A percentile compares a stretch with the other conserved stretches of the same genome.
phyloP scores from a whole-genome alignment of 2,888 invertebrate genomes.

The Lithophane socia region DNA sequence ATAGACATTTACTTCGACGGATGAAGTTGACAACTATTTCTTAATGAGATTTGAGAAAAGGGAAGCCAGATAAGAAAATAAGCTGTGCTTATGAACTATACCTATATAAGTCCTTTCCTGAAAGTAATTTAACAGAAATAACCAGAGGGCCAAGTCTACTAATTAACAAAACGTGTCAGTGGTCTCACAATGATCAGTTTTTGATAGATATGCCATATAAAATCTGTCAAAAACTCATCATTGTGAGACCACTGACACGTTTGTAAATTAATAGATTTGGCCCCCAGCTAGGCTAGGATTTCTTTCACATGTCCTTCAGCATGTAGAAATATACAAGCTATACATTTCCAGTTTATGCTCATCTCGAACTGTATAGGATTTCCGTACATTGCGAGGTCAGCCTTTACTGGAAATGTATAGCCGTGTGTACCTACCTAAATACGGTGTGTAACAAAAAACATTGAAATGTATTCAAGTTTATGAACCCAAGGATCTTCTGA shows the following conservation, averaged over 20 bases:
- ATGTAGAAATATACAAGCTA: neutral
- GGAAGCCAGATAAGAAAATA: neutral
- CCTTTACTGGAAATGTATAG: no score
- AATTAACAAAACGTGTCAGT: no score
- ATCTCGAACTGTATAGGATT: no score
- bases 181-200: no score
- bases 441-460: neutral
- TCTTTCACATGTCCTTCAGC: neutral
- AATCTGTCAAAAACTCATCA: no score
- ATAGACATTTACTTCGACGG: neutral
- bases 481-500: neutral
- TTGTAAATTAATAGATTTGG: no score
- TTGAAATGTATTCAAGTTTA: slow-evolving; percentile 1
- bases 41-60: neutral
- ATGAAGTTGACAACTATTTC: neutral
- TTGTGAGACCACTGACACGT: no score
- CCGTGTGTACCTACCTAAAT: no score
- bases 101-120: neutral
- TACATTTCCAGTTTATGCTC: no score
- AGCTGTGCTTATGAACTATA: neutral
- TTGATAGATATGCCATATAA: no score
- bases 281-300: neutral
- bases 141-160: neutral
- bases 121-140: neutral
- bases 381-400: no score